Base-by-base conservation (phyloP, 2,113 vertebrate species). In the Nipponia nippon region DNA sequence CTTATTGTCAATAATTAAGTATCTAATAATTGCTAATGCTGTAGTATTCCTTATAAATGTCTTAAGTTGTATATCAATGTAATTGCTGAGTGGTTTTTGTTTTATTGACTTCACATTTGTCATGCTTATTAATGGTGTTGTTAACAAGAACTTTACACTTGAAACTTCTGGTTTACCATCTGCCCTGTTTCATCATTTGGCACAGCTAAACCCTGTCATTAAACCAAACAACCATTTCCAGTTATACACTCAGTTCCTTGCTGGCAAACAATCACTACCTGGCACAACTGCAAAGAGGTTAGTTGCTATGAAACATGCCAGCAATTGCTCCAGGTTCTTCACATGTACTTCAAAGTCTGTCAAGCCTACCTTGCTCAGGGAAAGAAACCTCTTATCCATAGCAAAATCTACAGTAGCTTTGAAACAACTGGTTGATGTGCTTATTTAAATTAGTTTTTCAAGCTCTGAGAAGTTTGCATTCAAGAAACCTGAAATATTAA, bases 51-150 rank as follows among this genome's bases (percentile, higher is more conserved):
- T 62, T 92, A 59, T 2, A 91, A 94, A 72, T 44, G 5, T 34
- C 65, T 70, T 47, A 66, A 83, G 21, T 56, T 88, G 6, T 75
- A 53, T 52, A 67, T 85, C 38, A 69, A 29, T 73, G 10, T 63
- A 90, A 81, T 85, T 88, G 36, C 62, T 86, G 44, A 93, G n/a
- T 36, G 4, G 2, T 49, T 87, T 72, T 79, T 77, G 6, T 20
- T 82, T 87, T 93, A 81, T 38, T 56, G 49, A 75, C 90, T 91
- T 95, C 42, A 77, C 22, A 55, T 89, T 91, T 96, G 32, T 77
- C 49, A 13, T 50, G 55, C 46, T 49, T 80, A 87, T 56, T 93
- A 83, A 77, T 61, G n/a, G 7, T 69, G 34, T 50, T 65, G 85
- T 55, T 91, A 92, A 72, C 30, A 90, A 90, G 47, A 80, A 84